Evolutionary conservation across 2,113 vertebrate genomes (phyloP).

Genomic region (Sclerurus mexicanus): DNA sequence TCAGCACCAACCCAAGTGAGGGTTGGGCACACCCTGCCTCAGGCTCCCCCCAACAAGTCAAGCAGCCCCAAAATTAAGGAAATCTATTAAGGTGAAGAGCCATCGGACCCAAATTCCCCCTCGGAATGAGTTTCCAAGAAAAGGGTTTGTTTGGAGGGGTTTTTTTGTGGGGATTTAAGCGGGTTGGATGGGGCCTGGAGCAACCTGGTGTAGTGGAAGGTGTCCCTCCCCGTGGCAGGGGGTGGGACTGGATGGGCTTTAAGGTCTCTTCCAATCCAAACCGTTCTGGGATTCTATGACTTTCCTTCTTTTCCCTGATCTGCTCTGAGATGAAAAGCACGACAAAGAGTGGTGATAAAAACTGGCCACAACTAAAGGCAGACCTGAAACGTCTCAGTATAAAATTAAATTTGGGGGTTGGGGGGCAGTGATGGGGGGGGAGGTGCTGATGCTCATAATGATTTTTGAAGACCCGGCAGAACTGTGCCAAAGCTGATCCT

Average conservation of each 20-base stretch:
- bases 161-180: neutral
- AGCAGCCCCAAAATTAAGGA: neutral
- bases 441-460: accelerated
- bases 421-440: neutral
- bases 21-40: accelerated
- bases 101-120: neutral
- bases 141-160: neutral
- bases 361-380: neutral
- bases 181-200: neutral
- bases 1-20: neutral
- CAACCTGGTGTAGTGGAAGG: neutral
- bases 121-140: neutral
- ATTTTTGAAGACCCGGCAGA: neutral
- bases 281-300: neutral
- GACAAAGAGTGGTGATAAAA: neutral
- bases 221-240: neutral
- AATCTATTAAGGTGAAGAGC: neutral
- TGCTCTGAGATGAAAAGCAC: neutral
- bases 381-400: neutral
- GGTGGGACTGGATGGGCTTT: neutral
- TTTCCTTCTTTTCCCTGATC: neutral
- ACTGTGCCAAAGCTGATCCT: neutral
- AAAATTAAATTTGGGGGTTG: neutral
- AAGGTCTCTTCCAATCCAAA: neutral
- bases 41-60: neutral